Percentiles rank a stretch among this genome's conserved stretches.
Evolutionary conservation across 2,113 vertebrate species (phyloP).

Genomic region (Sinocyclocheilus maitianheensis): DNA sequence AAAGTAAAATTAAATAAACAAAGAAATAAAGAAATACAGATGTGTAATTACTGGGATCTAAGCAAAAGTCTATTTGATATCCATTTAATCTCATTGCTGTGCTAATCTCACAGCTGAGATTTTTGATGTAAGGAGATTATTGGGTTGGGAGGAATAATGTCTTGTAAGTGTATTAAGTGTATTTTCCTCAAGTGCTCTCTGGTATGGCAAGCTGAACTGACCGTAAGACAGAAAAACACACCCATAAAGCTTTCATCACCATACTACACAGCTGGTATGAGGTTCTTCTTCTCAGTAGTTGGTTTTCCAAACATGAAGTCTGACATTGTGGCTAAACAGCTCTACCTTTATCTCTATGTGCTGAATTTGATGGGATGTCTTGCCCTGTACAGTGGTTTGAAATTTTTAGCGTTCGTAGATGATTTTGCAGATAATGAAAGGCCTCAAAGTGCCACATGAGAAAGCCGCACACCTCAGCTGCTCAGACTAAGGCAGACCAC

Average conservation of each 20-base stretch:
- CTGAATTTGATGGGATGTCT: neutral
- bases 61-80: neutral
- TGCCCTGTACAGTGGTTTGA: slow-evolving; percentile 7
- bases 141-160: neutral
- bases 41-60: no score
- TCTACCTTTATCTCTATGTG: neutral
- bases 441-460: neutral
- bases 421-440: slow-evolving; percentile 2
- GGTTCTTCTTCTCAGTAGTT: slow-evolving; percentile 12
- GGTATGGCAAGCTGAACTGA: neutral
- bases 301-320: neutral
- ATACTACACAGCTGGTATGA: neutral
- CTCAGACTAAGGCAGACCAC: no score
- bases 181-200: neutral
- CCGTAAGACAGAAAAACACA: neutral
- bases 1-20: no score
- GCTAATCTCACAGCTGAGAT: neutral
- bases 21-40: no score
- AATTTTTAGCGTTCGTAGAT: neutral
- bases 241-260: neutral
- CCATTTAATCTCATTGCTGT: neutral
- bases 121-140: neutral
- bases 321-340: neutral
- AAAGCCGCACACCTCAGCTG: neutral
- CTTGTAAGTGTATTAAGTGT: neutral